Evolutionary conservation across 92 coral and sea anemone species (phyloP), one percentile per base, ranked within the genome.

Genomic region (Diadumene lineata): DNA sequence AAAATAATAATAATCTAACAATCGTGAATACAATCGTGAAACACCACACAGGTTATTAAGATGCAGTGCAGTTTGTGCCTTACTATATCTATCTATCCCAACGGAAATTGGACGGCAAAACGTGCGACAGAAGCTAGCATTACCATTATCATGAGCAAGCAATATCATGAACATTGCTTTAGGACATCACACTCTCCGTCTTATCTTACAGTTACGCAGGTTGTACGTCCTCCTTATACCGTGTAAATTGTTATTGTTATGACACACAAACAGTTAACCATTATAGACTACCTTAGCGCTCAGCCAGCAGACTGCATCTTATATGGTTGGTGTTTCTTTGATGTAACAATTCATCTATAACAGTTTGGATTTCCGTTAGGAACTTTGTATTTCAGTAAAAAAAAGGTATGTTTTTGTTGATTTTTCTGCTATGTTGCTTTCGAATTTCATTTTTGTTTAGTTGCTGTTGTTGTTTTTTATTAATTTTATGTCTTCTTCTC

Each of bases 171-270:
- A 62, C 16, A 62, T 4, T 6, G 68, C 27, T 16, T 29, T 16
- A 4, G 68, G 18, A 13, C 68, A 29, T 62, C 68, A 62, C 68
- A 38, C 48, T 38, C 13, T 38, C n/a, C 48, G 13, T 4, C 38
- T 62, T 62, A 30, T 62, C 68, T 62, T 31, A 3, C 28, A 13
- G 43, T 43, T 62, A 62, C 68, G 68, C 68, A 62, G 7, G 7
- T 38, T 38, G 48, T 38, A 13, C n/a, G n/a, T n/a, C n/a, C n/a
- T 38, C 48, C 13, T 38, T 38, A 38, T 38, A 62, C 43, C 28
- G 43, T 62, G 15, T 30, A 62, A 62, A 62, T 29, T 28, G 31
- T 4, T 28, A 6, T 62, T 22, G 6, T 15, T 29, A 30, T 38
- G 13, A 11, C 68, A 62, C 28, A 62, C 31, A 43, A 4, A 16